Evolutionary conservation across 2,888 invertebrate genomes (phyloP).

Genomic region (Amblyjoppa proteus): DNA sequence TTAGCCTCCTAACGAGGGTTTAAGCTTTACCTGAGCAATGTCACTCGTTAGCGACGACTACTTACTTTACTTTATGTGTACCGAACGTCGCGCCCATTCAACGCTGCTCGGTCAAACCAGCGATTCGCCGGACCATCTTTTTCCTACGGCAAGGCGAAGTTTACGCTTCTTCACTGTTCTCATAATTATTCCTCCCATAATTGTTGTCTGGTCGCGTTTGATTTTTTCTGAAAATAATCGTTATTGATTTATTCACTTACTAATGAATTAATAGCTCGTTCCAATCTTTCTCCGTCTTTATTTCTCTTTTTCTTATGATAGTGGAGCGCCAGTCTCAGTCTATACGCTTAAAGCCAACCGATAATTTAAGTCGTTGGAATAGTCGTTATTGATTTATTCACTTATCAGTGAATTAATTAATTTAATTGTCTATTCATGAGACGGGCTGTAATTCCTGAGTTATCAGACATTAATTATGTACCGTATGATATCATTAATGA

Average conservation of each 20-base stretch:
- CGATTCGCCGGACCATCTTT: constrained; percentile 11
- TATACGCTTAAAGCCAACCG: no score
- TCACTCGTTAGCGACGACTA: constrained; percentile 78
- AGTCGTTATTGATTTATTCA: no score
- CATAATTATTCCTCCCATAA: not conserved
- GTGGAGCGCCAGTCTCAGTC: no score
- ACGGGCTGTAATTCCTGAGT: no score
- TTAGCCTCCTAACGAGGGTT: constrained; percentile 81
- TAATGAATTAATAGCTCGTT: not conserved
- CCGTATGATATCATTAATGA: no score
- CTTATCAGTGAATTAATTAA: no score
- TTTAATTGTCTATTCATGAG: no score
- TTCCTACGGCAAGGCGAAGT: not conserved
- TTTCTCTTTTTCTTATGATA: no score
- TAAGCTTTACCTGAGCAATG: constrained; percentile 80
- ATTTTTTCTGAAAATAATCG: not conserved
- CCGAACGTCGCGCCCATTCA: not conserved
- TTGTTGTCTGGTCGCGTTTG: not conserved
- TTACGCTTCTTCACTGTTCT: not conserved
- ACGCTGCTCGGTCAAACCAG: not conserved
- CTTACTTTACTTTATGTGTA: constrained; percentile 63
- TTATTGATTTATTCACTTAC: not conserved
- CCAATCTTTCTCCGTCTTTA: no score
- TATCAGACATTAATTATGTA: no score
- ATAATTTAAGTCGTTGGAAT: no score